Evolutionary conservation across 2,797 vertebrate genomes (phyloP).

Genomic region (Orientallactaga sibirica): DNA sequence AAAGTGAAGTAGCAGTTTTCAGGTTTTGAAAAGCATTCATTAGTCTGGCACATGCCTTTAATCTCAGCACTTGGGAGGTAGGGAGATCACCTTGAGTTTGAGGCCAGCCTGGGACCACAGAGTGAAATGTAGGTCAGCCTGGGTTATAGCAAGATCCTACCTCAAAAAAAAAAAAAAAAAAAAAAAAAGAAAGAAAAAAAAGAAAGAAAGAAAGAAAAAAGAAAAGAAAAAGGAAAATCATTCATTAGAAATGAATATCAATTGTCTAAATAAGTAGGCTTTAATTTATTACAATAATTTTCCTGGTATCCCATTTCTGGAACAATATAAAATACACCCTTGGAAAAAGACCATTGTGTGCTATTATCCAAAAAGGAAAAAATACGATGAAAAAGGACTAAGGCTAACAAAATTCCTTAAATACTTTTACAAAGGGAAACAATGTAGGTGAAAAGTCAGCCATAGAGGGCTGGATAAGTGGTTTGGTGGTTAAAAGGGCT

Average conservation of each 20-base stretch:
- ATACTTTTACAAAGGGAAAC: constrained; percentile 54
- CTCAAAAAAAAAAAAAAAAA: no score
- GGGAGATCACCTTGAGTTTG: no score
- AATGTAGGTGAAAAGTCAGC: constrained; percentile 32
- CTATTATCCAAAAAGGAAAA: constrained; percentile 24
- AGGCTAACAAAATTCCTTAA: constrained; percentile 27
- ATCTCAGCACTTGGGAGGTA: no score
- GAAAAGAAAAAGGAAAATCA: neutral
- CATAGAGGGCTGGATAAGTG: neutral
- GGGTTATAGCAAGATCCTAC: no score
- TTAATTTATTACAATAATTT: constrained; percentile 62
- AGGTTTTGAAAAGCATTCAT: constrained; percentile 36
- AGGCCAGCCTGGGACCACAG: no score
- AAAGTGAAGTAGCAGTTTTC: constrained; percentile 66
- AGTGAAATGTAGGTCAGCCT: no score
- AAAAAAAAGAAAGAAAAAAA: no score
- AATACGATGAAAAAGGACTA: neutral
- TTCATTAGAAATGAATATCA: constrained; percentile 60
- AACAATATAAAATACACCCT: constrained; percentile 28
- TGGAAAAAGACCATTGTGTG: neutral
- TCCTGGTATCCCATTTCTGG: constrained; percentile 46
- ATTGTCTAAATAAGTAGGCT: constrained; percentile 46
- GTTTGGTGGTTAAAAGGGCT: no score
- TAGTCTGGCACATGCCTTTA: neutral
- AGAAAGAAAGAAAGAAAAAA: no score